Evolutionary conservation across 1,140 invertebrate species (phyloP).

Genomic region (Drosophila nigromelanica): DNA sequence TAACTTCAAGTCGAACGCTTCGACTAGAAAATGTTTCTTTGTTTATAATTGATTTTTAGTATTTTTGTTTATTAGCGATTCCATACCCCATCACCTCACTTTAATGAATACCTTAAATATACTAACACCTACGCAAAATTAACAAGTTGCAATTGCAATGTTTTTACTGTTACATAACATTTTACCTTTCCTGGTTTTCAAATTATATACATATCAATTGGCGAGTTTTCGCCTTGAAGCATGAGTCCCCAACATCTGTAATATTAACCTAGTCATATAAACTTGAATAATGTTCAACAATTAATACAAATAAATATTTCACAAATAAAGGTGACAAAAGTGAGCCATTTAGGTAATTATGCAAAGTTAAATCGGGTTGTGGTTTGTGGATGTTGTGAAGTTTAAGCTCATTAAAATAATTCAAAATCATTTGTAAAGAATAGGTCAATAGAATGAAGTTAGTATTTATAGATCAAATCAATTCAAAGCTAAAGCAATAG

Average conservation of each 20-base stretch:
- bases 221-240: neutral
- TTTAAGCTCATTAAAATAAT: too few species aligned
- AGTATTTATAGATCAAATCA: too few species aligned
- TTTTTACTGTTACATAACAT: neutral
- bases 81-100: neutral
- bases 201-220: neutral
- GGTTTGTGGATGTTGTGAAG: too few species aligned
- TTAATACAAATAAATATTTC: neutral
- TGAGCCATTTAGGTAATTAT: too few species aligned
- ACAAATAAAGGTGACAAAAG: too few species aligned
- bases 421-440: too few species aligned
- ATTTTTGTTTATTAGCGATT: neutral
- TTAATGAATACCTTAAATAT: neutral
- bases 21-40: constrained; percentile 10
- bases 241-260: neutral
- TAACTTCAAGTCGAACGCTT: neutral
- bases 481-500: too few species aligned
- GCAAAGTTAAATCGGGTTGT: too few species aligned
- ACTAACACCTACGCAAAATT: neutral
- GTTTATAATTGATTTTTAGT: neutral
- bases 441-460: too few species aligned
- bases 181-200: neutral
- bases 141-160: neutral
- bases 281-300: neutral
- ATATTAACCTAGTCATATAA: neutral